Conservation (phyloP, 1,140 invertebrate species). For the Drosophila lacteicornis region DNA sequence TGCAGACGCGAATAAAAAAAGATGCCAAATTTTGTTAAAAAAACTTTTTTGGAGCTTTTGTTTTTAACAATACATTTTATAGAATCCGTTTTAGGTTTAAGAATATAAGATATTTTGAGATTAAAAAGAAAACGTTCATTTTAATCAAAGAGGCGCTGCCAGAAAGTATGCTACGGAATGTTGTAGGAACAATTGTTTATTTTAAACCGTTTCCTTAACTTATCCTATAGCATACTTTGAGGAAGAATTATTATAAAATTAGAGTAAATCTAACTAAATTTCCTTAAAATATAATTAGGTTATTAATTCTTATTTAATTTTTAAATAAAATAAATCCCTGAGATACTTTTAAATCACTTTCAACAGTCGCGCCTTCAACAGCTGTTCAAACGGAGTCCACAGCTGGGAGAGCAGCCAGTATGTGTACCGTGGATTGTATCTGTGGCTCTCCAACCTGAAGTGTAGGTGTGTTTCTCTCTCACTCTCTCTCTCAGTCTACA, state of each 20-base stretch:
- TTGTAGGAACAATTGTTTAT: too few species aligned
- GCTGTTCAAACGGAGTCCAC: conserved; percentile 40
- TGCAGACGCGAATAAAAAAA: conserved; percentile 64
- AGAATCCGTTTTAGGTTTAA: too few species aligned
- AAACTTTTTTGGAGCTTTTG: background rate
- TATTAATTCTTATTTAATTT: too few species aligned
- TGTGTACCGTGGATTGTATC: conserved; percentile 28
- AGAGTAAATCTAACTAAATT: background rate
- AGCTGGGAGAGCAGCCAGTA: conserved; percentile 1
- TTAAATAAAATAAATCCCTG: background rate
- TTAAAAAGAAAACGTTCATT: background rate
- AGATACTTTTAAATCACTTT: conserved; percentile 2
- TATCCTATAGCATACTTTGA: too few species aligned
- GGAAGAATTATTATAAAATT: accelerated
- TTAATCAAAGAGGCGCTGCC: background rate
- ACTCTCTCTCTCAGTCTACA: conserved; percentile 2
- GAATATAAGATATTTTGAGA: too few species aligned
- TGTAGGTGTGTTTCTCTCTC: conserved; percentile 11
- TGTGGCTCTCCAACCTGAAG: conserved; percentile 9
- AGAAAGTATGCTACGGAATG: background rate
- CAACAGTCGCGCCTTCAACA: conserved; percentile 16
- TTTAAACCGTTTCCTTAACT: background rate
- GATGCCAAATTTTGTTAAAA: conserved; percentile 74
- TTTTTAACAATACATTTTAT: background rate
- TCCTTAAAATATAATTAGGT: too few species aligned